Evolutionary conservation across 2,113 vertebrate species (phyloP).

Genomic region (Myodes glareolus): DNA sequence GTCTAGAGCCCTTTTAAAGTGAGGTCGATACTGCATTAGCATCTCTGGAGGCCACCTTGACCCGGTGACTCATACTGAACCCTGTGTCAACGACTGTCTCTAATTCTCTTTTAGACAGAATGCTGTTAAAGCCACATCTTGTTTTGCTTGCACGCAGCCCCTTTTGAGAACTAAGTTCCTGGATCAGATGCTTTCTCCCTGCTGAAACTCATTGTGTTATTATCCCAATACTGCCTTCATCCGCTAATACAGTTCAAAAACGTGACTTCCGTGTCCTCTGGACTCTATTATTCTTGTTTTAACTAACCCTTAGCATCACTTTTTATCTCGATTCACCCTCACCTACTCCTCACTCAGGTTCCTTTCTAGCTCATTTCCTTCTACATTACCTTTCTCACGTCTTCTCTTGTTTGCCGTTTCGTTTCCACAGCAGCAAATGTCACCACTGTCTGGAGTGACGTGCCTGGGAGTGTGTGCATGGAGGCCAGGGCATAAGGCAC

Average conservation of each 20-base stretch:
- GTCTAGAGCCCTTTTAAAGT: constrained; percentile 55
- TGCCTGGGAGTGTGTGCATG: neutral
- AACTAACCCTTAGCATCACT: neutral
- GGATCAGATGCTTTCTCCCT: neutral
- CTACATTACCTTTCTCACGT: constrained; percentile 39
- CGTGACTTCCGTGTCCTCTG: constrained; percentile 22
- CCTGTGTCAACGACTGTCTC: constrained; percentile 22
- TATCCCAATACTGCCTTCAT: constrained; percentile 32
- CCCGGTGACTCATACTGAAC: constrained; percentile 63
- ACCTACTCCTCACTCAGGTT: constrained; percentile 32
- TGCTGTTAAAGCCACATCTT: neutral
- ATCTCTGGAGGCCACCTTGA: constrained; percentile 62
- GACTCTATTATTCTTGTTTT: constrained; percentile 4
- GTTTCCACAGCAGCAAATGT: constrained; percentile 57
- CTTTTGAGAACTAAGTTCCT: constrained; percentile 50
- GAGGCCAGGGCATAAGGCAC: constrained; percentile 20
- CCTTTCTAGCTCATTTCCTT: constrained; percentile 58
- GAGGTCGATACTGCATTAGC: constrained; percentile 50
- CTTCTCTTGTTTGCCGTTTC: constrained; percentile 44
- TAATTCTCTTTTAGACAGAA: constrained; percentile 55
- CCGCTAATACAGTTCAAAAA: constrained; percentile 1
- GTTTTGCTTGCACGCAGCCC: neutral
- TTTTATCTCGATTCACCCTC: neutral
- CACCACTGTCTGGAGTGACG: constrained; percentile 42
- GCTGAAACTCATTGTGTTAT: constrained; percentile 37